Evolutionary conservation across 1,140 invertebrate species (phyloP).

Genomic region (Eufriesea mexicana): DNA sequence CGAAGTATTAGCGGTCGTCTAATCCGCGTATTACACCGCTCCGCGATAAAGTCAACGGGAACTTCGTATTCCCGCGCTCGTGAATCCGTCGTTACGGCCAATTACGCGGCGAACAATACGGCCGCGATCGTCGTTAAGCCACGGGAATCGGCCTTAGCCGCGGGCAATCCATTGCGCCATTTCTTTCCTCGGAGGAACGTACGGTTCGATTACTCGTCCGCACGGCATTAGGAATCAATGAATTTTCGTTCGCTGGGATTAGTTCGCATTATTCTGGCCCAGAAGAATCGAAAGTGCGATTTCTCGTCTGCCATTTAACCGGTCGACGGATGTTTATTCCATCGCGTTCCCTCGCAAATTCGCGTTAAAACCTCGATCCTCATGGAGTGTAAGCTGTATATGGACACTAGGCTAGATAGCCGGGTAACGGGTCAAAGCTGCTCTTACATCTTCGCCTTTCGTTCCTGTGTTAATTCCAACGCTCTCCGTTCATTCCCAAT

Average conservation of each 20-base stretch:
- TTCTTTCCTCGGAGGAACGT: neutral
- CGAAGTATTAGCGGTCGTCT: neutral
- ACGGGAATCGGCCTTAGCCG: neutral
- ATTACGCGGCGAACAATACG: slow-evolving; percentile 26
- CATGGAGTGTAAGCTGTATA: too few relatives aligned
- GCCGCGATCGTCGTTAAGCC: neutral
- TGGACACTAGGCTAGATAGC: too few relatives aligned
- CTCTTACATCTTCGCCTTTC: neutral
- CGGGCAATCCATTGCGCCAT: neutral
- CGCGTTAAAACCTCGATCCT: too few relatives aligned
- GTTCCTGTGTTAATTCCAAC: neutral
- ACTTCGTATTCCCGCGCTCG: neutral
- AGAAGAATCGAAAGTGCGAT: neutral
- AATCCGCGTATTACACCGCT: neutral
- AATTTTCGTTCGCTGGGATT: neutral
- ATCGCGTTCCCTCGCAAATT: neutral
- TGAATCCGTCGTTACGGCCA: slow-evolving; percentile 8
- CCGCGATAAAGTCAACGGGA: neutral
- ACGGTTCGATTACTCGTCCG: too few relatives aligned
- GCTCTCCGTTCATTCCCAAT: too few relatives aligned
- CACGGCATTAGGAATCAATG: neutral
- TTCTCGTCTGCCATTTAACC: neutral
- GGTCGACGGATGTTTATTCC: neutral
- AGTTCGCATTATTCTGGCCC: neutral
- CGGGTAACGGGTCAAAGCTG: neutral